Percentiles rank a stretch among this genome's conserved stretches.
phyloP scores from a whole-genome alignment of 2,888 invertebrate genomes.

The Chrysolina oricalcia region DNA sequence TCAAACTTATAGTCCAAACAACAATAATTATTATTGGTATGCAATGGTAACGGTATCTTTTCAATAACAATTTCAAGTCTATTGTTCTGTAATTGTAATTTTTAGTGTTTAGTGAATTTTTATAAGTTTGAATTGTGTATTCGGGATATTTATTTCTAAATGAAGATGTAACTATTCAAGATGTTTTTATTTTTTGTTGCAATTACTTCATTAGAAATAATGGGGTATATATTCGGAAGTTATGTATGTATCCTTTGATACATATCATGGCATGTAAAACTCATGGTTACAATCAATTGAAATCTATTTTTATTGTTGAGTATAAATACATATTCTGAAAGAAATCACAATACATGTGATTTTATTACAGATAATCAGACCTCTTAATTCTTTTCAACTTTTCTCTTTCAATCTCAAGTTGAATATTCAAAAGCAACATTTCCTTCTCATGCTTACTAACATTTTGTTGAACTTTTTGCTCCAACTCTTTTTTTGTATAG shows the following conservation, averaged over 20 bases:
- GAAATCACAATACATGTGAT: neutral
- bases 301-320: neutral
- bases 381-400: conserved; percentile 8
- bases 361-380: conserved; percentile 5
- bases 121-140: neutral
- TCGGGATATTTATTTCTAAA: conserved; percentile 1
- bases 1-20: neutral
- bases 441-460: conserved; percentile 4
- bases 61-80: conserved; percentile 2
- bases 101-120: neutral
- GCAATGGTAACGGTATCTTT: neutral
- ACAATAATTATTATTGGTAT: neutral
- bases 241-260: neutral
- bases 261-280: neutral
- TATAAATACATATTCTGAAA: neutral
- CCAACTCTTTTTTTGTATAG: conserved; percentile 8
- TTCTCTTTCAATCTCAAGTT: conserved; percentile 12
- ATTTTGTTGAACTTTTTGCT: conserved; percentile 6
- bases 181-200: neutral
- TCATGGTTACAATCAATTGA: conserved; percentile 4
- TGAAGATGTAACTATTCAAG: conserved; percentile 1
- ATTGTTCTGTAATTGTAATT: neutral
- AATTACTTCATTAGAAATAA: neutral
- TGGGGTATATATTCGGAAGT: neutral
- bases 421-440: conserved; percentile 5